Base-by-base conservation (phyloP, 2,888 invertebrate species). In the Acleris laterana region DNA sequence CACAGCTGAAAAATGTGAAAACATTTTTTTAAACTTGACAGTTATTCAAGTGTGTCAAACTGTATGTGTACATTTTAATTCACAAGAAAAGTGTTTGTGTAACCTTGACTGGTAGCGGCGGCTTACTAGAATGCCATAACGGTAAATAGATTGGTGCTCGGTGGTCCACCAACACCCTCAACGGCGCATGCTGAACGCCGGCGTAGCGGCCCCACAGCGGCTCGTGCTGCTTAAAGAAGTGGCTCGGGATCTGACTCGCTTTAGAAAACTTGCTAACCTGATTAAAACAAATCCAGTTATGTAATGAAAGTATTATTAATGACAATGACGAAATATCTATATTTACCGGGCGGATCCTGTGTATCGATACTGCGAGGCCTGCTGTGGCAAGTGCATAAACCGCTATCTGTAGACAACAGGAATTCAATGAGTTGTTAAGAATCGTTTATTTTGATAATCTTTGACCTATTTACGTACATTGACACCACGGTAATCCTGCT, bases 251-350 rank as follows among this genome's bases (percentile, higher is more conserved):
- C 80, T 94, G 93, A 28, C 84, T 84, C 17, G 94, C 94, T 76
- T 93, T 94, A 44, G 93, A 93, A 79, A 95, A 95, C 85, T 94
- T 95, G 81, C 94, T 93, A 79, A 95, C 93, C 95, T 95, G 79
- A 71, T 78, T 75, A 71, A 68, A 74, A 70, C 70, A 63, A 71
- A 74, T 58, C 72, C 72, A 78, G 82, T 90, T 89, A 90, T 89
- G 84, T 90, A 89, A 90, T 85, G 66, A 69, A 72, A 69, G 55
- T 66, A 77, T 70, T 72, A 73, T 69, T 69, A 70, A 73, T 61
- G 65, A 62, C 68, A 60, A 63, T 60, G 61, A 59, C 67, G 32
- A 53, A 49, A 66, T 60, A 50, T 57, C 38, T 61, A 68, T 77
- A 91, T 88, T 85, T 89, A 95, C 95, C 78, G 95, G 95, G 77